Evolutionary conservation across 2,113 vertebrate genomes (phyloP), one percentile per base, ranked within the genome.

Genomic region (Beaufortia kweichowensis): DNA sequence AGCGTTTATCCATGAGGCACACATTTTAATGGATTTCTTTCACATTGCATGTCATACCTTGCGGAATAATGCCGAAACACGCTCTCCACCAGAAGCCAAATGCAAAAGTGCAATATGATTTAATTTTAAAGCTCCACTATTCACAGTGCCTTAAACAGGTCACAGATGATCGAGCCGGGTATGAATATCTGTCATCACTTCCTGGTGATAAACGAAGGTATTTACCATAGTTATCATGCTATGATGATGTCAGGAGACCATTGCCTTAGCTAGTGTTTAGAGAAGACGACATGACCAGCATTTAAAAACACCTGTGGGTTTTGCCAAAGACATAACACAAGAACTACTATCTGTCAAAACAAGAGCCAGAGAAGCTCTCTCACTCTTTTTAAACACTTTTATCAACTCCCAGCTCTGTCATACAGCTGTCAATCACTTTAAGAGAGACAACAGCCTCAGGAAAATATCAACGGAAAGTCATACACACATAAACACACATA

Each of bases 241-340:
- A 53, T 21, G 39, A 53, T 21, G 39, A 21, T 0, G 3, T 15
- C 19, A 12, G 29, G 17, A 76, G 74, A 64, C 46, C 23, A 2
- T 33, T 21, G 23, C 21, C 60, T 57, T n/a, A 19, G 50, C 53
- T 76, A 39, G 50, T 43, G 55, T 46, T 59, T 28, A 28, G 48
- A 48, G 15, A 21, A 61, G 26, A 76, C 21, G 33, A 75, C 65
- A 63, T 35, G 21, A 41, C 24, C 63, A 80, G 79, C 26, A 69
- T 81, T 24, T 77, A 53, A 24, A 64, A 76, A 71, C 65, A 63
- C 50, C 73, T 80, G 43, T 56, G 53, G 70, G 23, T 35, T 43
- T 50, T 28, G 29, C 28, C 23, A 39, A 67, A 69, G 19, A 62
- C 17, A 63, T 8, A 56, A 76, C 15, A 33, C 24, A 1, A 55